A percentile compares a stretch with the other conserved stretches of the same genome.
These are phyloP conservation scores for Sternotherus odoratus DNA, from an alignment of 2,797 vertebrate species.

Conservation along the genomic window DNA sequence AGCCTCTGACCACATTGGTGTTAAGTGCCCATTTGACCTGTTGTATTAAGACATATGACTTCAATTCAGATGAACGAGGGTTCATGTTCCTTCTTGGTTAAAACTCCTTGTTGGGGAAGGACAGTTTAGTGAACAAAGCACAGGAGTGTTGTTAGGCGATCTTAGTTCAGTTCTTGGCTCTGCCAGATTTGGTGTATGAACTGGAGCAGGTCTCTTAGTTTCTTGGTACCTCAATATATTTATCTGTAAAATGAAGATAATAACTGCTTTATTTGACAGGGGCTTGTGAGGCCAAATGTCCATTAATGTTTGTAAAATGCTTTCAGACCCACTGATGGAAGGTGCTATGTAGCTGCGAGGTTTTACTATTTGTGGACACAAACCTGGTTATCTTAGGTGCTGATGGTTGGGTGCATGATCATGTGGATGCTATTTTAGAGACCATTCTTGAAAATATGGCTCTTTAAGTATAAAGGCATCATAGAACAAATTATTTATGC, in stretches of 20 bases:
- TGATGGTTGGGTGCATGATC: constrained; percentile 25
- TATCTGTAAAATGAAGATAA: constrained; percentile 67
- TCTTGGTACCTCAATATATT: constrained; percentile 75
- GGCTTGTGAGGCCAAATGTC: constrained; percentile 69
- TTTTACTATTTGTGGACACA: constrained; percentile 60
- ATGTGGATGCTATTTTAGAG: constrained; percentile 30
- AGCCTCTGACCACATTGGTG: constrained; percentile 15
- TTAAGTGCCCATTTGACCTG: not conserved
- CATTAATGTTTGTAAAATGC: constrained; percentile 49
- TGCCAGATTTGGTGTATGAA: constrained; percentile 57
- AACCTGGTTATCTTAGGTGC: not conserved
- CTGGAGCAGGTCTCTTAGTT: constrained; percentile 74
- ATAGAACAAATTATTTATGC: constrained; percentile 21
- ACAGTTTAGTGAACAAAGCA: constrained; percentile 19
- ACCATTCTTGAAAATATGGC: not conserved
- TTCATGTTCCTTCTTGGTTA: not conserved
- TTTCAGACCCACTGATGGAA: constrained; percentile 68
- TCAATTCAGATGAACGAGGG: constrained; percentile 35
- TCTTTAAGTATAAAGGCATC: constrained; percentile 11
- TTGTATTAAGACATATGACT: constrained; percentile 35
- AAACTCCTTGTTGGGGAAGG: constrained; percentile 12
- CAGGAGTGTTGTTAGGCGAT: constrained; percentile 27
- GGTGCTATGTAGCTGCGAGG: constrained; percentile 54
- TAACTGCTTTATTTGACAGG: constrained; percentile 74
- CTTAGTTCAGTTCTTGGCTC: constrained; percentile 36